Evolutionary conservation across 2,797 vertebrate species (phyloP), one percentile per base, ranked within the genome.

Genomic region (Pteropus rufus): DNA sequence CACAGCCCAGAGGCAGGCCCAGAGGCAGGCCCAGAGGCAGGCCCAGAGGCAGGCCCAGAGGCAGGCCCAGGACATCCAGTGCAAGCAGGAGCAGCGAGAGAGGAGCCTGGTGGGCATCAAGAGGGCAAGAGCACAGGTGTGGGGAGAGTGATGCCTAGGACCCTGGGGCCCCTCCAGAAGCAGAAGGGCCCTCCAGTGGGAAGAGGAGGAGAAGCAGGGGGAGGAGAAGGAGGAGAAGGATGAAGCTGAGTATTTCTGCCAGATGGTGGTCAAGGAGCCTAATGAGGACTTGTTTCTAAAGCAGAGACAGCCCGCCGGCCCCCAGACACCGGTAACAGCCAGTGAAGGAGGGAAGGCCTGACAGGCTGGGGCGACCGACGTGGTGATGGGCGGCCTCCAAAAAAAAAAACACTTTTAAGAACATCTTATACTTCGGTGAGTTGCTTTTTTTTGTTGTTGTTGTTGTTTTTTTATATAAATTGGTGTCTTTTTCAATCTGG

Each of bases 81-180:
- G 92, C 31, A 99, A 99, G 97, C 98, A 97, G 16, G 96, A 97
- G 44, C 97, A 98, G 84, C 98, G 77, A 0, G 99, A 99, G 96
- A 99, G 97, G 92, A 99, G 99, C 82, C 95, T 99, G 90, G 98
- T 98, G 0, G 99, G 99, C 36, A 99, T 99, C 44, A 44, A 11
- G 96, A 98, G 92, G 96, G 92, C 82, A 0, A 0, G 46, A 82
- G 12, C 95, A 80, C 97, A 97, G 3, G 97, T 2, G 94, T 0
- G 97, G 98, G 0, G 99, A 99, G 97, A 98, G 98, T 10, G 99
- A 99, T 10, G 99, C 99, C 0, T 99, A 99, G 97, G 99, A 99
- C 95, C 99, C 99, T 0, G 99, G 99, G 0, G 93, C 70, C 0
- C 98, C 98, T 70, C 36, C 56, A 0, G 67, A 98, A 98, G 0